phyloP scores from a whole-genome alignment of 2,113 vertebrate species.

The Psettodes erumei region DNA sequence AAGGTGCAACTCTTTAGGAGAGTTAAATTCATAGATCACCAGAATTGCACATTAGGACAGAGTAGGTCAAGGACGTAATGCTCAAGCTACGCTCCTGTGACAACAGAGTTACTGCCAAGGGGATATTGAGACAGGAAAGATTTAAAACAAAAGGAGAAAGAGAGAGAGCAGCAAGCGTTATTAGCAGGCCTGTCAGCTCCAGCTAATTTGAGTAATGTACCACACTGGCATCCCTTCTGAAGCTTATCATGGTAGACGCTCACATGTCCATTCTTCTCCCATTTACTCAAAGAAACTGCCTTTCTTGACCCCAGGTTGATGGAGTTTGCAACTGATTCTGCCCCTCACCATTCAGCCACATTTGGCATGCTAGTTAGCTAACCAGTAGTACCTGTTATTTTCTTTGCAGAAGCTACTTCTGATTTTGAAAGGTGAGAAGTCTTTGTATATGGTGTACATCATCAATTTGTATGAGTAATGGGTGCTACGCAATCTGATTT shows the following conservation, averaged over 20 bases:
- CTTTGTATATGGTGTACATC: not conserved
- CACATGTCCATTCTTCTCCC: not conserved
- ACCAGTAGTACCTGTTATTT: not conserved
- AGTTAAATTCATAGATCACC: constrained; percentile 18
- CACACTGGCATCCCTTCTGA: not conserved
- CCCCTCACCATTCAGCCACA: not conserved
- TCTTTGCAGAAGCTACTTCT: not conserved
- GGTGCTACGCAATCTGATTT: not conserved
- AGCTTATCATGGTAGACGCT: not conserved
- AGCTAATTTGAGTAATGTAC: not conserved
- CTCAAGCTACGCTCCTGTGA: not conserved
- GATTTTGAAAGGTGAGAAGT: not conserved
- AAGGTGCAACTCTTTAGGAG: not conserved
- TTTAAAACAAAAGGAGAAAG: not conserved
- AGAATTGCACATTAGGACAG: not conserved
- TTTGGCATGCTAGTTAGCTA: not conserved
- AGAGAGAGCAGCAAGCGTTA: not conserved
- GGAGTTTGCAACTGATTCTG: not conserved
- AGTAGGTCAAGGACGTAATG: not conserved
- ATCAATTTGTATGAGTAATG: not conserved
- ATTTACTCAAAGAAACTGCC: not conserved
- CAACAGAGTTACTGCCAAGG: not conserved
- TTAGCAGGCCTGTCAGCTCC: not conserved
- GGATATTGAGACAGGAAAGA: not conserved
- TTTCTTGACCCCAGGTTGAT: not conserved